A percentile compares a stretch with the other conserved stretches of the same genome.
Conservation (phyloP, 2,888 invertebrate genomes). For the Callyntrura sp. region DNA sequence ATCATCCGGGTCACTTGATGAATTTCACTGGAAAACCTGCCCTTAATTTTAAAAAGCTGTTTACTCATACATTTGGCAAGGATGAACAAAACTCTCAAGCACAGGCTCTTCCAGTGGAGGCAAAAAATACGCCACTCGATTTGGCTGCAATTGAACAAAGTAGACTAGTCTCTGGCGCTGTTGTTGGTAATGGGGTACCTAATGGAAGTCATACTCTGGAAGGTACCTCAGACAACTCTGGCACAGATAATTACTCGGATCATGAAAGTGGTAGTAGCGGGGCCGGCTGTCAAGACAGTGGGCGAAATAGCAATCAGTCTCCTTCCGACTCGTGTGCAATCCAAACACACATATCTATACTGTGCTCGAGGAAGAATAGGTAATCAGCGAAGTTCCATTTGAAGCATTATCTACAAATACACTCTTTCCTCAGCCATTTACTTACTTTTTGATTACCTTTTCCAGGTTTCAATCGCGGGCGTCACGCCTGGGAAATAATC, state of each 20-base stretch:
- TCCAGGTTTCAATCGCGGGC: constrained; percentile 93
- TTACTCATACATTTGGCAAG: constrained; percentile 65
- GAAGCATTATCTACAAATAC: too few relatives aligned
- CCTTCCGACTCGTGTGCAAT: constrained; percentile 67
- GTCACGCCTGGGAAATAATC: constrained; percentile 99
- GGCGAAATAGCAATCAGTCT: constrained; percentile 76
- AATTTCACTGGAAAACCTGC: constrained; percentile 55
- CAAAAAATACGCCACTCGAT: background rate
- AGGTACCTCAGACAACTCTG: constrained; percentile 62
- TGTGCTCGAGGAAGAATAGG: constrained; percentile 93
- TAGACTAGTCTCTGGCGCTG: constrained; percentile 7
- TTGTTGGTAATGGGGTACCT: constrained; percentile 59
- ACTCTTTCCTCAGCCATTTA: too few relatives aligned
- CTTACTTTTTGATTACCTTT: too few relatives aligned
- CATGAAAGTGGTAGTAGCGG: constrained; percentile 71
- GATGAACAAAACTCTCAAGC: constrained; percentile 64
- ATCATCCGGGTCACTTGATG: constrained; percentile 26
- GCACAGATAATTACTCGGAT: constrained; percentile 67
- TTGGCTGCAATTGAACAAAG: constrained; percentile 22
- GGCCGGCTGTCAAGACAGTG: constrained; percentile 62
- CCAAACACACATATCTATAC: constrained; percentile 84
- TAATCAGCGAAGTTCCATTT: background rate
- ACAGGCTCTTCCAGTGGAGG: constrained; percentile 17
- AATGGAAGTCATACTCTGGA: constrained; percentile 63
- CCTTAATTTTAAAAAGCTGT: constrained; percentile 65